These are phyloP conservation scores for Chymomyza costata DNA, from an alignment of 1,140 invertebrate genomes.

Conservation along the genomic window DNA sequence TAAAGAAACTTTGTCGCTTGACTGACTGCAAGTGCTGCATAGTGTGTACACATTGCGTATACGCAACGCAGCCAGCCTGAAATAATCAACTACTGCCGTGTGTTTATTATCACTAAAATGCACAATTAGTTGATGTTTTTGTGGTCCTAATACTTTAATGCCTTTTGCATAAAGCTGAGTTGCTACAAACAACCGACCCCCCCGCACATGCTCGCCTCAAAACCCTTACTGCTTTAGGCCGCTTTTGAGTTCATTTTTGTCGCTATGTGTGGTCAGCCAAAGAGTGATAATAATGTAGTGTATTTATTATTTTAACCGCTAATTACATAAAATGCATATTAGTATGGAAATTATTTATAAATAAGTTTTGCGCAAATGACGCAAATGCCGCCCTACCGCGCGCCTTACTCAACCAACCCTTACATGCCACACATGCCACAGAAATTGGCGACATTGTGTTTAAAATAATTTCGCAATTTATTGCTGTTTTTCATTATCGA, in stretches of 20 bases:
- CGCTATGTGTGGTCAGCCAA: constrained; percentile 55
- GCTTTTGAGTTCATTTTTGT: constrained; percentile 46
- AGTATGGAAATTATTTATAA: constrained; percentile 71
- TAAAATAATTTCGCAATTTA: constrained; percentile 54
- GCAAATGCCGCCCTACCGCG: constrained; percentile 1
- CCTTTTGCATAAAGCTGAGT: constrained; percentile 15
- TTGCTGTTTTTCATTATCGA: constrained; percentile 46
- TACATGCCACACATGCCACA: neutral
- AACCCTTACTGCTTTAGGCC: neutral
- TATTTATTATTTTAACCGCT: constrained; percentile 74
- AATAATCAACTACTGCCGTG: constrained; percentile 64
- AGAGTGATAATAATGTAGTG: constrained; percentile 69
- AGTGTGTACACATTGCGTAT: constrained; percentile 29
- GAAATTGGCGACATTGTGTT: constrained; percentile 25
- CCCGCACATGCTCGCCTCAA: neutral
- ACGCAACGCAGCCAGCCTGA: constrained; percentile 45
- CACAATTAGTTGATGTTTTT: constrained; percentile 73
- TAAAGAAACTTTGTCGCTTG: constrained; percentile 58
- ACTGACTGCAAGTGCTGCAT: neutral
- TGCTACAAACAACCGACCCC: neutral
- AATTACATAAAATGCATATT: constrained; percentile 73
- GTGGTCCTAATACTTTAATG: constrained; percentile 69
- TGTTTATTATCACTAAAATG: constrained; percentile 71
- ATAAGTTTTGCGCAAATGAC: constrained; percentile 61
- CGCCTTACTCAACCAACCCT: neutral